Percentiles rank a stretch among this genome's conserved stretches.
phyloP scores from a whole-genome alignment of 2,888 invertebrate genomes.

The Microplitis manilae region DNA sequence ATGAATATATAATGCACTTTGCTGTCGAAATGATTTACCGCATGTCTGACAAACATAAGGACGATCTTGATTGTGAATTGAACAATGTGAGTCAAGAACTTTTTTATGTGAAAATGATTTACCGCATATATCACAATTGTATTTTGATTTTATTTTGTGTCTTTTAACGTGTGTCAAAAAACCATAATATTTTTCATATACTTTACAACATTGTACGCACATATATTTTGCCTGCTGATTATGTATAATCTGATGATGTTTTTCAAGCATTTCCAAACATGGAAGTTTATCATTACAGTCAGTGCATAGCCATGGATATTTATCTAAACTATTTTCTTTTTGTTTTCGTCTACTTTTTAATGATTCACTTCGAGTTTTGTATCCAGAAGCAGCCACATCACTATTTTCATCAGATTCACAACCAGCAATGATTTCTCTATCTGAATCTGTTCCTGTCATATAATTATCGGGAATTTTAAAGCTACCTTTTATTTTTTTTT shows the following conservation, averaged over 20 bases:
- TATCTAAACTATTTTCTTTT: slow-evolving; percentile 67
- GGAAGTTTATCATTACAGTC: slow-evolving; percentile 73
- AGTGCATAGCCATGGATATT: slow-evolving; percentile 74
- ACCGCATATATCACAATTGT: slow-evolving; percentile 74
- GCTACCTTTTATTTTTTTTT: not conserved
- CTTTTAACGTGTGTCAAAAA: slow-evolving; percentile 79
- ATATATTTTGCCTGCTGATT: slow-evolving; percentile 77
- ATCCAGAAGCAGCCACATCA: not conserved
- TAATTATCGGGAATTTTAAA: slow-evolving; percentile 67
- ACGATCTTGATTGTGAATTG: slow-evolving; percentile 73
- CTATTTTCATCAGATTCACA: not conserved
- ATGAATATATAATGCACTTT: slow-evolving; percentile 75
- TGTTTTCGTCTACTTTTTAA: slow-evolving; percentile 36
- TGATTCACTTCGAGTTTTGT: slow-evolving; percentile 56
- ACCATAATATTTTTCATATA: slow-evolving; percentile 76
- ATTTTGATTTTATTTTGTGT: slow-evolving; percentile 77
- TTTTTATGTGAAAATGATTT: slow-evolving; percentile 75
- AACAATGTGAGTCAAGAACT: slow-evolving; percentile 72
- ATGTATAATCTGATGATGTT: slow-evolving; percentile 77
- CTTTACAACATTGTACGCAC: slow-evolving; percentile 79
- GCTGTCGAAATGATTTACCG: slow-evolving; percentile 75
- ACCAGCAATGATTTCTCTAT: slow-evolving; percentile 62
- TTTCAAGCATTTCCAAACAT: slow-evolving; percentile 73
- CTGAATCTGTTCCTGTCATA: slow-evolving; percentile 68
- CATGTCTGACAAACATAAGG: slow-evolving; percentile 74